These are phyloP conservation scores for Stomorhina lunata DNA, from an alignment of 2,888 invertebrate species.

Conservation along the genomic window DNA sequence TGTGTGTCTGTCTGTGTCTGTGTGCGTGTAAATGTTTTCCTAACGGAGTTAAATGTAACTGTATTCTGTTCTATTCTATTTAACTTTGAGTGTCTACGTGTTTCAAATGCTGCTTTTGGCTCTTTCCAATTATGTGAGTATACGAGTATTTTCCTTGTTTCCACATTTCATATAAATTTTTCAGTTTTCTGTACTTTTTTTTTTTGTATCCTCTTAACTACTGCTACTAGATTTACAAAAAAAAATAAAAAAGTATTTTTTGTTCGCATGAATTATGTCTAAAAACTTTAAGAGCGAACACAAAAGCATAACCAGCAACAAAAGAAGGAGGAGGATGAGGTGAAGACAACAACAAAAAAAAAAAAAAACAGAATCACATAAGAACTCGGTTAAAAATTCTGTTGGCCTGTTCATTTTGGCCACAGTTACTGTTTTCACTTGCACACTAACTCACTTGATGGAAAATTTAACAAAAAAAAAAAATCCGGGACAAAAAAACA, in stretches of 20 bases:
- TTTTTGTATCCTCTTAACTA: not conserved
- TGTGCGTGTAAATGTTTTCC: not conserved
- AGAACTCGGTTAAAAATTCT: constrained; percentile 21
- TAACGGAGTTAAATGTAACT: constrained; percentile 16
- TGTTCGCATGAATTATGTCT: constrained; percentile 21
- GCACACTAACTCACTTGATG: constrained; percentile 17
- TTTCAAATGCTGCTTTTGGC: constrained; percentile 22
- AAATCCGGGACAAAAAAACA: not conserved
- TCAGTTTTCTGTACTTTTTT: not conserved
- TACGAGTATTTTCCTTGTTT: not conserved
- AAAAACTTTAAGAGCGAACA: constrained; percentile 1
- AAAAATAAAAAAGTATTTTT: not conserved
- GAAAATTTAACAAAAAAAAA: constrained; percentile 34
- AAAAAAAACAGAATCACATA: not conserved
- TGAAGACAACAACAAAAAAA: not conserved
- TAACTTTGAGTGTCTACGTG: constrained; percentile 2
- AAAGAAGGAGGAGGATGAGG: too few species aligned
- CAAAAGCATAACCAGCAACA: too few species aligned
- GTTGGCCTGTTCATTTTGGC: constrained; percentile 60
- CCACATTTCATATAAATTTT: not conserved
- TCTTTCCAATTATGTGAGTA: constrained; percentile 12
- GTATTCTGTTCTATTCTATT: constrained; percentile 14
- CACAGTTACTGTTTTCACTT: constrained; percentile 53
- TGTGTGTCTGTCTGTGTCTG: not conserved
- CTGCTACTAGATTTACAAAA: constrained; percentile 20